Conservation (phyloP, 2,113 vertebrate species). For the Pao palembangensis region DNA sequence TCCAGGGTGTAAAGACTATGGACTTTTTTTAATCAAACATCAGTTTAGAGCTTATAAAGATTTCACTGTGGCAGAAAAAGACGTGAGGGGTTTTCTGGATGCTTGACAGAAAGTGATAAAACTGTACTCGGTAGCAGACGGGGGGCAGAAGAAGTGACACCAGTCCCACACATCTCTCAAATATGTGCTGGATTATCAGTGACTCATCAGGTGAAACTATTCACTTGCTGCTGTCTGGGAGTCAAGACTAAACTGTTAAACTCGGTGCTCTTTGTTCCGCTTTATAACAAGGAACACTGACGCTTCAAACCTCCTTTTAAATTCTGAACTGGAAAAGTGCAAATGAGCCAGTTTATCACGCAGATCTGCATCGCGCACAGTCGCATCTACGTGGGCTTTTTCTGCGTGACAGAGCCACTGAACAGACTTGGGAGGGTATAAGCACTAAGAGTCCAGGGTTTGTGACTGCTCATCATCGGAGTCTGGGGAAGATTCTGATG, state of each 20-base stretch:
- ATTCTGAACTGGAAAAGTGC: slow-evolving; percentile 19
- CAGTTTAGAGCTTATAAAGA: not conserved
- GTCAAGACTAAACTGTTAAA: not conserved
- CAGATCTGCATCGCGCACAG: not conserved
- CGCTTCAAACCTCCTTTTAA: slow-evolving; percentile 14
- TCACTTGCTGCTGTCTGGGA: not conserved
- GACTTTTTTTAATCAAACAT: not conserved
- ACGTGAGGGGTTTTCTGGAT: no score
- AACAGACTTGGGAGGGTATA: slow-evolving; percentile 5
- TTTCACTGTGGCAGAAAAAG: not conserved
- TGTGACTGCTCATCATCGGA: slow-evolving; percentile 76
- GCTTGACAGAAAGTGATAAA: no score
- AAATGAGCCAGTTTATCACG: slow-evolving; percentile 15
- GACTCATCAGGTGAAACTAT: no score
- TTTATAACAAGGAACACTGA: slow-evolving; percentile 18
- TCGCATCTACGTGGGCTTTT: no score
- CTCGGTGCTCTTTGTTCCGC: not conserved
- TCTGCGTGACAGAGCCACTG: slow-evolving; percentile 2
- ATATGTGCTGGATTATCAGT: no score
- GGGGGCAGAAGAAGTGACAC: no score
- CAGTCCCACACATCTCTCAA: no score
- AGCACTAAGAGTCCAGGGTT: slow-evolving; percentile 32
- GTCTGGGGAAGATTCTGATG: slow-evolving; percentile 90
- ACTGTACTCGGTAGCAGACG: no score
- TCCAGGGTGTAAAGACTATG: not conserved